Evolutionary conservation across 2,113 vertebrate species (phyloP), one percentile per base, ranked within the genome.

Genomic region (Lamprologus speciosus): DNA sequence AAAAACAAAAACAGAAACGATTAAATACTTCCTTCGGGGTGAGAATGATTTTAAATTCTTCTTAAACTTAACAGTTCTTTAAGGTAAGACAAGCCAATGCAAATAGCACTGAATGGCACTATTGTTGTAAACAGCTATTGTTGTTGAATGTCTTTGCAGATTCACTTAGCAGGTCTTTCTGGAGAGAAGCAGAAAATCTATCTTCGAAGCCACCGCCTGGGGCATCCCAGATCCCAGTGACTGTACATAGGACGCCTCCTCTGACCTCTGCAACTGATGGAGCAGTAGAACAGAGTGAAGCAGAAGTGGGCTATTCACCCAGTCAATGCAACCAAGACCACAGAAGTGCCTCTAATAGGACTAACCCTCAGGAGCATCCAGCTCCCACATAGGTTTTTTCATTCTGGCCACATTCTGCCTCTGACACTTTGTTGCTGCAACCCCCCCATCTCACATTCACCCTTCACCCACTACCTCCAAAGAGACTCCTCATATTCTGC

Each of bases 401-500:
- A 65, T 35, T 85, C 53, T 14, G 1, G 63, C 81, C 81, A 78
- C 23, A 28, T 81, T 80, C 83, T 87, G 91, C 87, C 83, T 79
- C 85, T 31, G 87, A 83, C 78, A 83, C 82, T 37, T 81, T 14
- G 28, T 87, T 80, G 88, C 87, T 87, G 90, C 80, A 51, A 55
- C 47, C 28, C 58, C 85, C 23, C 86, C 80, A 31, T 47, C 55
- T 33, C 55, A 35, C 35, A 16, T 53, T 26, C 13, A 83, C 68
- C 80, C 63, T 11, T 65, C 82, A 89, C 92, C 95, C 96, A 93
- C 96, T 97, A 97, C 96, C 96, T 97, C 96, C 94, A 93, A 93
- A 93, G 89, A 96, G 87, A 95, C 91, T 91, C 90, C 85, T 95
- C 89, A 92, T 87, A 89, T 63, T 96, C 96, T 97, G 96, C 95